Evolutionary conservation across 2,797 vertebrate genomes (phyloP), one percentile per base, ranked within the genome.

Genomic region (Hydrolagus colliei): DNA sequence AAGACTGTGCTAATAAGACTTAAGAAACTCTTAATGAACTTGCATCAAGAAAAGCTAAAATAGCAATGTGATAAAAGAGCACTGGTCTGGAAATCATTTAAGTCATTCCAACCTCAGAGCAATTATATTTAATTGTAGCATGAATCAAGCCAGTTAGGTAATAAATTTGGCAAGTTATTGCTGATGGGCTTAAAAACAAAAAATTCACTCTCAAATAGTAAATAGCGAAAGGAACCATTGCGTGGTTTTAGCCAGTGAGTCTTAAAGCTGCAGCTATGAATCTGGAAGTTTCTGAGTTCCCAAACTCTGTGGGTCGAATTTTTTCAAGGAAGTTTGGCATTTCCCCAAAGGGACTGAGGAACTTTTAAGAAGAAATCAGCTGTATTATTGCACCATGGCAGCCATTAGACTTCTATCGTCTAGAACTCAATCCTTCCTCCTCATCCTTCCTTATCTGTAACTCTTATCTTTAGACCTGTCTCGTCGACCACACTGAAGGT

Each of bases 41-140:
- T 52, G 35, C 41, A 20, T 41, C 20, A n/a, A 18, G 9, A 52
- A 76, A 76, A 52, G 11, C 41, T 61, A 18, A 59, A 59, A 76
- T 20, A 76, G 18, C 41, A 76, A 61, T 76, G 41, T n/a, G 74
- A 76, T 76, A 76, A 76, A 75, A 76, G 41, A 52, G 41, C 7
- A 4, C 18, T 52, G 59, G 59, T 4, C 74, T 76, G 74, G 41
- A 59, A 61, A 59, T 76, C 74, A 59, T 76, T 76, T 18, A 20
- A 76, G 52, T 76, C 7, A 76, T 59, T 76, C 74, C 74, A 76
- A n/a, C 59, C 74, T 76, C 14, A n/a, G 41, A 76, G 59, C 41
- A 76, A 76, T 59, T 76, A 59, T 59, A 76, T 59, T 61, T 76
- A n/a, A 76, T 76, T 76, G 35, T 59, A 61, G 52, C 10, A 52